Evolutionary conservation across 2,888 invertebrate genomes (phyloP).

Genomic region (Andrena dorsata): DNA sequence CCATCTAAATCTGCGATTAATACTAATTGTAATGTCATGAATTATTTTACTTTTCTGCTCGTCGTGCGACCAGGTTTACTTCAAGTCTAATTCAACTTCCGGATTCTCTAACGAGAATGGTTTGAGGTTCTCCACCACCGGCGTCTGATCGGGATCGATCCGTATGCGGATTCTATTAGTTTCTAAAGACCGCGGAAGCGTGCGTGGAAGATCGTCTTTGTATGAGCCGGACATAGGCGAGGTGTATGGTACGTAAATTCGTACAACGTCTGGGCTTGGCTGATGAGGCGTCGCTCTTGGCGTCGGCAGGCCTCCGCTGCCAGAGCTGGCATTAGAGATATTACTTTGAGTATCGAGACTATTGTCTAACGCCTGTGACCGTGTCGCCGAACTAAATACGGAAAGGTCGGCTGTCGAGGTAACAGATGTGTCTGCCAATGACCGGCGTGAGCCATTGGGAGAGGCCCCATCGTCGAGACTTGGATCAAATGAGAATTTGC

Average conservation of each 20-base stretch:
- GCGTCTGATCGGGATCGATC: constrained; percentile 89
- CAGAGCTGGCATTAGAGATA: constrained; percentile 89
- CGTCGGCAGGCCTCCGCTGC: constrained; percentile 88
- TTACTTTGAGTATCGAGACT: constrained; percentile 92
- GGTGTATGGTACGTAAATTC: constrained; percentile 92
- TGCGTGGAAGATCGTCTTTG: constrained; percentile 86
- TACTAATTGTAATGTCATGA: constrained; percentile 59
- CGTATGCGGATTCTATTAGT: constrained; percentile 91
- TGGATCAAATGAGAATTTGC: constrained; percentile 88
- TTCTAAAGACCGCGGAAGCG: constrained; percentile 87
- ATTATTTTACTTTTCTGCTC: constrained; percentile 13
- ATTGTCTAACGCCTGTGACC: constrained; percentile 91
- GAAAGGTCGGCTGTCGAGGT: constrained; percentile 94
- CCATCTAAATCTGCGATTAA: constrained; percentile 46
- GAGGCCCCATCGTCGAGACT: constrained; percentile 90
- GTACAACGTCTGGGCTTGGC: constrained; percentile 90
- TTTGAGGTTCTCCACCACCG: constrained; percentile 85
- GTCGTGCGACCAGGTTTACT: constrained; percentile 68
- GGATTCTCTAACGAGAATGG: constrained; percentile 82
- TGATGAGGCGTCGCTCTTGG: constrained; percentile 89
- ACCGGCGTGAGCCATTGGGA: constrained; percentile 90
- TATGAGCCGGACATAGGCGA: constrained; percentile 87
- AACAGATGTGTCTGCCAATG: constrained; percentile 93
- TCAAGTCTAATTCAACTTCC: constrained; percentile 81
- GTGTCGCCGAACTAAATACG: constrained; percentile 90